Base-by-base conservation (phyloP, 2,113 vertebrate species). In the Trichomycterus rosablanca region DNA sequence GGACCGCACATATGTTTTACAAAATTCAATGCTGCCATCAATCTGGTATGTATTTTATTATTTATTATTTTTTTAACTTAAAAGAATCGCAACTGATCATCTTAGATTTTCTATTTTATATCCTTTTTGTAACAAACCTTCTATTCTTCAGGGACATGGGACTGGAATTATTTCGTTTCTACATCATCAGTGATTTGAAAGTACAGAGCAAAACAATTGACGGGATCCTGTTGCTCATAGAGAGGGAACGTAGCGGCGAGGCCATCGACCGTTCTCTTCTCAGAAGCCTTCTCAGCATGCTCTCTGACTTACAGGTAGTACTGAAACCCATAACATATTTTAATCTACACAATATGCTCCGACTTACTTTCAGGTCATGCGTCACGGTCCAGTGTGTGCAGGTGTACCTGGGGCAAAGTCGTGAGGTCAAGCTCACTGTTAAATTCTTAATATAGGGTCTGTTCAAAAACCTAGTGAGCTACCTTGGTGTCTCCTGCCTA, bases 11-110 rank as follows among this genome's bases (percentile, higher is more conserved):
- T 99, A 99, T 0, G 96, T 99, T 79, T 92, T 99, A 85, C 95
- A 99, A 82, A 99, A 99, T 83, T 99, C 96, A 79, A 95, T 98
- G 95, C 86, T 99, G 75, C 96, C 96, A 61, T 99, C 96, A 54
- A 98, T 99, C 86, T 99, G 96, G 96, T 99, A 63, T 16, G 70
- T 67, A 49, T 34, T 14, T 10, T 22, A 5, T 59, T 11, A 11
- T 19, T 46, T 43, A 1, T 12, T 44, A 23, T 48, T 4, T 63
- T 63, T 30, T 19, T n/a, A n/a, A n/a, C n/a, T n/a, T n/a, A n/a
- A n/a, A n/a, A n/a, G n/a, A n/a, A n/a, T n/a, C n/a, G n/a, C n/a
- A n/a, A n/a, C n/a, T n/a, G n/a, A n/a, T n/a, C n/a, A n/a, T n/a
- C n/a, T n/a, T n/a, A n/a, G n/a, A n/a, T n/a, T n/a, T n/a, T n/a